A percentile compares a stretch with the other conserved stretches of the same genome.
Evolutionary conservation across 2,113 vertebrate species (phyloP).

Genomic region (Eidolon helvum): DNA sequence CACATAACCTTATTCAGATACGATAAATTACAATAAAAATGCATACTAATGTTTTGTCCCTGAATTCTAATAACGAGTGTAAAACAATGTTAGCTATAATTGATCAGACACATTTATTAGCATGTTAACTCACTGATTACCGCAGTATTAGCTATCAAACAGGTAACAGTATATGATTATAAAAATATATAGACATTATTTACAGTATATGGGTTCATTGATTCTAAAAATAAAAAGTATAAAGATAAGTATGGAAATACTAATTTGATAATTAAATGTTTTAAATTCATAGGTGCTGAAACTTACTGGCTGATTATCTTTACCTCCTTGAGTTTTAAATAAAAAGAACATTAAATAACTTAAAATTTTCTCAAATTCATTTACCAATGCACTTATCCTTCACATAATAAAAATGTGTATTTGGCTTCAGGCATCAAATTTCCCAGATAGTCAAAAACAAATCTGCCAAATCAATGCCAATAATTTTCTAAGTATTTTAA

Average conservation of each 20-base stretch:
- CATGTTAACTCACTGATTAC: not conserved
- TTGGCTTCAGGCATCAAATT: slow-evolving; percentile 45
- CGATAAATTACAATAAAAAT: slow-evolving; percentile 10
- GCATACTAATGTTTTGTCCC: not conserved
- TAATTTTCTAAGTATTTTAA: slow-evolving; percentile 53
- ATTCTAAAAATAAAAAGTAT: not conserved
- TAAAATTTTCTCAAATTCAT: slow-evolving; percentile 53
- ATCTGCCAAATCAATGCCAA: slow-evolving; percentile 43
- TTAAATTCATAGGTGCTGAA: not conserved
- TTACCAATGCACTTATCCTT: slow-evolving; percentile 21
- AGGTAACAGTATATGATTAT: not conserved
- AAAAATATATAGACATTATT: not conserved
- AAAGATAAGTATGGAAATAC: not conserved
- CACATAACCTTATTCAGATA: slow-evolving; percentile 42
- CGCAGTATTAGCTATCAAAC: not conserved
- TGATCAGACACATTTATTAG: not conserved
- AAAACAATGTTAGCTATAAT: not conserved
- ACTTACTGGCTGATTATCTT: not conserved
- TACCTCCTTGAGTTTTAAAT: not conserved
- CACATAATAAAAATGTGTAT: slow-evolving; percentile 51
- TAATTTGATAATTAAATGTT: slow-evolving; percentile 54
- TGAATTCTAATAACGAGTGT: slow-evolving; percentile 23
- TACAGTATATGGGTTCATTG: not conserved
- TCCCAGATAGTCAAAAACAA: slow-evolving; percentile 42
- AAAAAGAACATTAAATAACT: not conserved